phyloP scores from a whole-genome alignment of 2,113 vertebrate genomes.

The Gulo gulo region DNA sequence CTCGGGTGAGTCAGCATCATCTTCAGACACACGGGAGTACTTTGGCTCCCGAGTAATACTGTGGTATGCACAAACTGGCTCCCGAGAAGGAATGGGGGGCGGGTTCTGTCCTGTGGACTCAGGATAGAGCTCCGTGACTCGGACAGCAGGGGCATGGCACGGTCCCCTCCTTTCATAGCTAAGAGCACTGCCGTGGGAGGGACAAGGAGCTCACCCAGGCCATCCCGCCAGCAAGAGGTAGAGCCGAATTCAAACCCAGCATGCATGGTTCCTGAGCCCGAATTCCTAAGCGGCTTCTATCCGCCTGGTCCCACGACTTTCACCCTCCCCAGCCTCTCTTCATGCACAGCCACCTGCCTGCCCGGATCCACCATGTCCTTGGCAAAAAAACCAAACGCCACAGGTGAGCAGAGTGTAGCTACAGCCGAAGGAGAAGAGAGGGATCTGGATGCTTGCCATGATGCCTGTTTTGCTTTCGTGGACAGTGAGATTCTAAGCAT shows the following conservation, averaged over 20 bases:
- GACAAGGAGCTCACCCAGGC: fast-evolving
- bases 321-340: fast-evolving
- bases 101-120: fast-evolving
- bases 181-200: background rate
- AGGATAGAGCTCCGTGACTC: fast-evolving
- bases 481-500: background rate
- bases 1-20: fast-evolving
- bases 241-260: background rate
- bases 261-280: fast-evolving
- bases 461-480: fast-evolving
- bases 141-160: fast-evolving
- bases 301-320: fast-evolving
- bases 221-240: fast-evolving
- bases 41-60: fast-evolving
- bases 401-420: fast-evolving
- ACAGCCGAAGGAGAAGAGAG: fast-evolving
- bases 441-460: fast-evolving
- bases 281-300: fast-evolving
- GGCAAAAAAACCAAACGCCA: fast-evolving
- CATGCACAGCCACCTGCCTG: fast-evolving
- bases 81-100: background rate
- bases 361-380: fast-evolving
- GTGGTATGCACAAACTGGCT: fast-evolving
- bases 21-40: fast-evolving
- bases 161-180: fast-evolving